Percentiles rank a stretch among this genome's conserved stretches.
These are phyloP conservation scores for Zaprionus davidi DNA, from an alignment of 1,140 invertebrate species.

Conservation along the genomic window DNA sequence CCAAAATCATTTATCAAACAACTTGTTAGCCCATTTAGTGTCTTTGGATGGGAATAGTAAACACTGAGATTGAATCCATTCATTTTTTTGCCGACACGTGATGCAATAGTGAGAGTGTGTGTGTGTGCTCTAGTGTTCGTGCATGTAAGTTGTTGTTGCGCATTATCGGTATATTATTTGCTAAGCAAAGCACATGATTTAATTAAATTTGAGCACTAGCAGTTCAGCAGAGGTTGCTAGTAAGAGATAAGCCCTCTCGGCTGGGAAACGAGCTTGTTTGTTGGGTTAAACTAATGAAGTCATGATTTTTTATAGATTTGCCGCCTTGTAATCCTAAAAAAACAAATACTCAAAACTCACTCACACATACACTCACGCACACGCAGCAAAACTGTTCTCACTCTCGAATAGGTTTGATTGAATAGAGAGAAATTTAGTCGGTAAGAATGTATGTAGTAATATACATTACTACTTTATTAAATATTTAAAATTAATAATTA, in stretches of 20 bases:
- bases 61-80: slow-evolving; percentile 39
- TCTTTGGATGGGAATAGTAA: slow-evolving; percentile 22
- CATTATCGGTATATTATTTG: slow-evolving; percentile 38
- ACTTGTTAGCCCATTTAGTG: not conserved
- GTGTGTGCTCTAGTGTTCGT: not conserved
- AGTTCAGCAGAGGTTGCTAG: slow-evolving; percentile 31
- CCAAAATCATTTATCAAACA: not conserved
- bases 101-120: slow-evolving; percentile 33
- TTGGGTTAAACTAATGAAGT: slow-evolving; percentile 49
- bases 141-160: not conserved
- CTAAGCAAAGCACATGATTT: slow-evolving; percentile 45
- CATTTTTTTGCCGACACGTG: slow-evolving; percentile 40
- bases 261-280: slow-evolving; percentile 2
- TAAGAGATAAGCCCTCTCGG: slow-evolving; percentile 25
- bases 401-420: not conserved
- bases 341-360: not conserved
- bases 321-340: slow-evolving; percentile 24
- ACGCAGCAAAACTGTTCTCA: not conserved
- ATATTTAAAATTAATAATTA: slow-evolving; percentile 77
- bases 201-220: slow-evolving; percentile 39
- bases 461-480: slow-evolving; percentile 66
- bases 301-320: slow-evolving; percentile 40
- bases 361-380: not conserved
- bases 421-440: slow-evolving; percentile 5
- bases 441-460: slow-evolving; percentile 42